Evolutionary conservation across 2,113 vertebrate genomes (phyloP).

Genomic region (Lepisosteus osseus): DNA sequence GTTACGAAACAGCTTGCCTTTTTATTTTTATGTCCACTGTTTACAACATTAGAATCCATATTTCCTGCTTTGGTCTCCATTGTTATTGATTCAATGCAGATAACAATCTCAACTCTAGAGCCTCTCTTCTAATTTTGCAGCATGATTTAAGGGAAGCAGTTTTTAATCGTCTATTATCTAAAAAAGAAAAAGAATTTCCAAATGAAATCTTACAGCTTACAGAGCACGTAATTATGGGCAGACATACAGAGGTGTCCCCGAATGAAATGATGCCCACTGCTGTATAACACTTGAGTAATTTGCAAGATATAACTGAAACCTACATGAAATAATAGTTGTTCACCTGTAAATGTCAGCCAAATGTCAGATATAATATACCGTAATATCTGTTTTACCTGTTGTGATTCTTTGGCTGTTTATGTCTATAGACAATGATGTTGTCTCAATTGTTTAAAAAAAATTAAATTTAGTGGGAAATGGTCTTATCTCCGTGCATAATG

Average conservation of each 20-base stretch:
- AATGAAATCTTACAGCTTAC: slow-evolving; percentile 2
- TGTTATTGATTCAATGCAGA: background rate
- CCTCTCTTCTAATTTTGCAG: background rate
- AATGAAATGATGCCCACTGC: background rate
- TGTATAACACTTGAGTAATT: background rate
- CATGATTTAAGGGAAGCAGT: background rate
- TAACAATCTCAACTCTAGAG: background rate
- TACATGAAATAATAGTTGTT: background rate
- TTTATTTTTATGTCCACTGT: too few species aligned
- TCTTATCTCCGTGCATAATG: slow-evolving; percentile 18
- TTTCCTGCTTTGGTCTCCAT: background rate
- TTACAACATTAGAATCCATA: background rate
- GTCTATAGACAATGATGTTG: background rate
- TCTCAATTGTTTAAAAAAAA: background rate
- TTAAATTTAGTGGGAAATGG: slow-evolving; percentile 5
- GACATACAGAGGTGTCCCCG: background rate
- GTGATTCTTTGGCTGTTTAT: background rate
- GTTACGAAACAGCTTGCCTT: too few species aligned
- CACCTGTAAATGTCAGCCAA: background rate
- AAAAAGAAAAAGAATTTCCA: background rate
- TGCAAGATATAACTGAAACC: background rate
- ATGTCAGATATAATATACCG: background rate
- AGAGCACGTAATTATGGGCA: background rate
- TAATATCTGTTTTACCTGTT: background rate
- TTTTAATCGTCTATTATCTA: background rate